Conservation (phyloP, 2,888 invertebrate genomes). For the Fissipunctia ypsillon region DNA sequence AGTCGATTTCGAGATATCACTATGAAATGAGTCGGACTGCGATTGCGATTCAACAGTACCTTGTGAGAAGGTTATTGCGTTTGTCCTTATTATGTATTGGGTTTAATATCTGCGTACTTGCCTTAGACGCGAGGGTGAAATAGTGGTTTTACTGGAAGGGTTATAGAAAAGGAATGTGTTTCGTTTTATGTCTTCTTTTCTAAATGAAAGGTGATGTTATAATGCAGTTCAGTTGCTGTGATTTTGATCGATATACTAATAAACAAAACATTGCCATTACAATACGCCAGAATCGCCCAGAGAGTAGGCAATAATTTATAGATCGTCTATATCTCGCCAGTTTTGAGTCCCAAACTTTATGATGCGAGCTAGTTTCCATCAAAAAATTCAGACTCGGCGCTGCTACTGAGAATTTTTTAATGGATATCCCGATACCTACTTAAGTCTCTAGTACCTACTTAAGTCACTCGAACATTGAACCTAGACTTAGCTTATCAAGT, state of each 20-base stretch:
- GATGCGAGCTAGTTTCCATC: no score
- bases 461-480: neutral
- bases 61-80: conserved; percentile 52
- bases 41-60: conserved; percentile 44
- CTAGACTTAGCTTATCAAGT: neutral
- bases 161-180: neutral
- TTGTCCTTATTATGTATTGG: conserved; percentile 37
- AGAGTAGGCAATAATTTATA: no score
- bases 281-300: neutral
- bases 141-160: neutral
- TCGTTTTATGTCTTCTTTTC: neutral
- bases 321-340: no score
- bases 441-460: no score
- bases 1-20: conserved; percentile 47
- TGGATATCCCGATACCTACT: neutral
- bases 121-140: conserved; percentile 30
- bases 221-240: neutral
- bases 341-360: neutral
- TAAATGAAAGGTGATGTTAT: no score
- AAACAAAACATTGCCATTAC: neutral
- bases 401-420: neutral
- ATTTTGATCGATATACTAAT: neutral
- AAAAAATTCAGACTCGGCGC: neutral
- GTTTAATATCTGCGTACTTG: conserved; percentile 50
- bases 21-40: conserved; percentile 41